Evolutionary conservation across 2,797 vertebrate genomes (phyloP), one percentile per base, ranked within the genome.

Genomic region (Platalea minor): DNA sequence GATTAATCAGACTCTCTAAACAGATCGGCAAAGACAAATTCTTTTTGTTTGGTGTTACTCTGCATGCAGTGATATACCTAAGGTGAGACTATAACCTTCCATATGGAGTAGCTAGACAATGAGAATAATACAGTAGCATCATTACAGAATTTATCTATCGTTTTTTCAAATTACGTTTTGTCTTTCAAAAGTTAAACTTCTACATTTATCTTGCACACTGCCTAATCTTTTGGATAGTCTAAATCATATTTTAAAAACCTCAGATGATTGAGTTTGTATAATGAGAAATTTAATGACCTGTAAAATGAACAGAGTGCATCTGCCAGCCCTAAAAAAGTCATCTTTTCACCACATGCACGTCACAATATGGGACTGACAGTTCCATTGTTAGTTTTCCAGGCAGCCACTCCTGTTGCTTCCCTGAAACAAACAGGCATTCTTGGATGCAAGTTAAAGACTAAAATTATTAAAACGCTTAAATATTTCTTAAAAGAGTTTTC

Each of bases 211-310:
- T 93, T 96, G 64, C 60, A 65, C 26, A 45, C 69, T 83, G 69
- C 41, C 74, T 91, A 87, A 68, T 88, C 92, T 96, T 97, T 83
- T 8, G 39, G 82, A 96, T 94, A 88, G 91, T 96, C 82, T 88
- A 89, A 93, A 95, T 95, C 82, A 88, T 93, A 96, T 97, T 97
- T 94, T 95, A 93, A 96, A 41, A 97, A 94, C 29, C 29, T 61
- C 90, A 94, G 80, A 88, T 80, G 93, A 95, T 43, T 85, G 94
- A 93, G 84, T 97, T 96, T 91, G 85, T 97, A 69, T 97, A 96
- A 96, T 94, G 88, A 91, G 96, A 95, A 95, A 95, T 95, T 95
- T 97, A 98, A 98, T 69, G 96, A 94, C 93, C 92, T 95, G 89
- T 91, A 95, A 97, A 97, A 97, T 91, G 74, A 87, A 77, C 51